A percentile compares a stretch with the other conserved stretches of the same genome.
These are phyloP conservation scores for Drosophila leontia DNA, from an alignment of 1,140 invertebrate genomes.

Conservation along the genomic window DNA sequence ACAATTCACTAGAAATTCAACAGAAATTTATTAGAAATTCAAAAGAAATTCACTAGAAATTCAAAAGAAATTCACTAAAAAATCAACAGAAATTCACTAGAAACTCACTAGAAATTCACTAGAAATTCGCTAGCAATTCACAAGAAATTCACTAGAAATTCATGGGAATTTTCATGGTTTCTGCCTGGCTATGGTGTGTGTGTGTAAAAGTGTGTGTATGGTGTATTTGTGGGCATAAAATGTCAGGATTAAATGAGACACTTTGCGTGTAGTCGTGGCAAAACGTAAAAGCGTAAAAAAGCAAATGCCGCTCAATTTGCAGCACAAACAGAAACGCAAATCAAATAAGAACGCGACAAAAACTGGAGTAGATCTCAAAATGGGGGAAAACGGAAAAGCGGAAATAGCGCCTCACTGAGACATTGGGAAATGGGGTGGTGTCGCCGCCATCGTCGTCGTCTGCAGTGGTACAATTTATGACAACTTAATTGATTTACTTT, in stretches of 20 bases:
- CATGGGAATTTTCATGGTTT: constrained; percentile 18
- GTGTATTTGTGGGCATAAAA: constrained; percentile 11
- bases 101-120: background rate
- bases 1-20: too few species aligned
- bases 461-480: constrained; percentile 81
- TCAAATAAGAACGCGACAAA: constrained; percentile 64
- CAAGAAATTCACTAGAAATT: background rate
- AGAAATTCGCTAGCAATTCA: background rate
- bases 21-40: background rate
- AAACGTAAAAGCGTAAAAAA: constrained; percentile 43
- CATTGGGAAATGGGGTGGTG: background rate
- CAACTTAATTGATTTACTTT: constrained; percentile 84
- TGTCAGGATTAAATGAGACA: constrained; percentile 47
- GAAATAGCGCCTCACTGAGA: constrained; percentile 15
- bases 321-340: constrained; percentile 72
- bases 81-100: background rate
- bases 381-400: constrained; percentile 15
- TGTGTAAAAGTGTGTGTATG: constrained; percentile 11
- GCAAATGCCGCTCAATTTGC: constrained; percentile 79
- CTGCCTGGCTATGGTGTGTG: background rate
- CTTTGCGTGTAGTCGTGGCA: constrained; percentile 15
- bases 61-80: background rate
- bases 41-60: background rate
- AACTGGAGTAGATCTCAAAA: constrained; percentile 17
- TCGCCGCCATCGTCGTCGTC: constrained; percentile 48